A percentile compares a stretch with the other conserved stretches of the same genome.
phyloP scores from a whole-genome alignment of 2,888 invertebrate species.

The Hypsopygia costalis region DNA sequence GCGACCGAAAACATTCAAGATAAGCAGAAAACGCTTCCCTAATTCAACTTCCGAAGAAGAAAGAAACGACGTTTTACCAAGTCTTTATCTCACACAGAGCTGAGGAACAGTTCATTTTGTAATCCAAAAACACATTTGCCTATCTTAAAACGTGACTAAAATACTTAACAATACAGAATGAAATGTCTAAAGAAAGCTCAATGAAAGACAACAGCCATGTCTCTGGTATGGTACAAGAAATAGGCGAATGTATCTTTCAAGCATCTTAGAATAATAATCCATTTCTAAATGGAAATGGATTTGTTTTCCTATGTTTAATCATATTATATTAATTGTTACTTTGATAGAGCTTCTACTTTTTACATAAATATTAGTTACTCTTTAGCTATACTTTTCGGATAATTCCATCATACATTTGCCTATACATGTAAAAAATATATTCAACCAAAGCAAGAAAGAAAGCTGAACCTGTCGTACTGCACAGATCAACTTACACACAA shows the following conservation, averaged over 20 bases:
- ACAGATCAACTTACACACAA: too few relatives aligned
- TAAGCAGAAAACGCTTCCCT: not conserved
- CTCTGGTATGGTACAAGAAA: constrained; percentile 7
- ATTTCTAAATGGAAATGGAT: too few relatives aligned
- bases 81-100: constrained; percentile 5
- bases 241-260: not conserved
- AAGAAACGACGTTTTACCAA: not conserved
- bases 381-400: too few relatives aligned
- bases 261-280: too few relatives aligned
- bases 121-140: constrained; percentile 8
- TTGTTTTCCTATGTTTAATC: too few relatives aligned
- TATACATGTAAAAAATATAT: too few relatives aligned
- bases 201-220: constrained; percentile 13
- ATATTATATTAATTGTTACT: too few relatives aligned
- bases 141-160: constrained; percentile 16
- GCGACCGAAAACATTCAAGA: not conserved
- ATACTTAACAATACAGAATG: constrained; percentile 7
- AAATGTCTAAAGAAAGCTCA: constrained; percentile 6
- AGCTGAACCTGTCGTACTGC: too few relatives aligned
- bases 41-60: not conserved
- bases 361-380: too few relatives aligned
- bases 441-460: too few relatives aligned
- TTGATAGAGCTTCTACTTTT: too few relatives aligned
- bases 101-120: constrained; percentile 2
- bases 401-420: too few relatives aligned